phyloP scores from a whole-genome alignment of 2,113 vertebrate genomes.

The Tylochromis polylepis region DNA sequence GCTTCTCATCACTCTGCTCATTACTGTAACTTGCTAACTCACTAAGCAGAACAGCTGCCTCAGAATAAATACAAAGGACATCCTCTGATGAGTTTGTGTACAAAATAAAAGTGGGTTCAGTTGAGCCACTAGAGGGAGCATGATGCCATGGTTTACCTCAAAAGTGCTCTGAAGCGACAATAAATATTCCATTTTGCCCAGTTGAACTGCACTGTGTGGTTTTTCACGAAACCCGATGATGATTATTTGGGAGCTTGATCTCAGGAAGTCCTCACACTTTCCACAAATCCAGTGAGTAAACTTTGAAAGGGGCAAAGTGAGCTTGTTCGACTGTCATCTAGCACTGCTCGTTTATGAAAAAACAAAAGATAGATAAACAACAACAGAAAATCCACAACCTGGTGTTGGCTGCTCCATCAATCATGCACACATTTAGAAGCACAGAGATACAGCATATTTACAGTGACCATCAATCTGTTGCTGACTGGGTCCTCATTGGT shows the following conservation, averaged over 20 bases:
- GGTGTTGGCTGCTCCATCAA: slow-evolving; percentile 19
- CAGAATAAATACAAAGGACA: background rate
- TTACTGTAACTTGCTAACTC: background rate
- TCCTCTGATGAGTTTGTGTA: background rate
- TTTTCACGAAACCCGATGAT: background rate
- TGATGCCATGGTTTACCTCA: background rate
- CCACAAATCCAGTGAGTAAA: background rate
- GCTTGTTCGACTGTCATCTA: slow-evolving; percentile 2
- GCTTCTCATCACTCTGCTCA: background rate
- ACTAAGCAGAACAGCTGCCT: background rate
- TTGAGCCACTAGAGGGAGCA: slow-evolving; percentile 44
- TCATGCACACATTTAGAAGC: slow-evolving; percentile 19
- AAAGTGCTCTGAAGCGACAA: background rate
- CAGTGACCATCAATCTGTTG: slow-evolving; percentile 38
- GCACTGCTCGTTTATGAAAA: background rate
- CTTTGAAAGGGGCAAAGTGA: background rate
- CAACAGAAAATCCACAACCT: slow-evolving; percentile 7
- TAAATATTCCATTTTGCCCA: background rate
- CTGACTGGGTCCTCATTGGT: slow-evolving; percentile 40
- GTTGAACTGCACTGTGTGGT: background rate
- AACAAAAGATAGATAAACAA: background rate
- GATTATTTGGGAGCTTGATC: background rate
- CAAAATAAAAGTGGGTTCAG: background rate
- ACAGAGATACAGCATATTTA: background rate
- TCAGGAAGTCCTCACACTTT: background rate